Conservation (phyloP, 2,888 invertebrate genomes). For the Branchipolynoe longqiensis region DNA sequence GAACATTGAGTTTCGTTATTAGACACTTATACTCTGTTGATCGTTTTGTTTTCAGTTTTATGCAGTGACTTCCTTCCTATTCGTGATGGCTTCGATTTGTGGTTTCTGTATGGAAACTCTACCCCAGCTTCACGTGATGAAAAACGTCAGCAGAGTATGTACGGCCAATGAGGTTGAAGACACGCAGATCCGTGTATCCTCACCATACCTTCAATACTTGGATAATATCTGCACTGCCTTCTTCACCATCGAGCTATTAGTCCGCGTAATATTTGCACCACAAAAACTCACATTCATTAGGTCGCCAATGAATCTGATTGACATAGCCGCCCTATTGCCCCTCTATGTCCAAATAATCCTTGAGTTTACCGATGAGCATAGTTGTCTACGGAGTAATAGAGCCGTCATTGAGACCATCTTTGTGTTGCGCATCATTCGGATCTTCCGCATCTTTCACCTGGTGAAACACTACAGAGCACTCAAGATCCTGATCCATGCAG, state of each 20-base stretch:
- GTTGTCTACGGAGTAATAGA: slow-evolving; percentile 77
- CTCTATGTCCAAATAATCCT: slow-evolving; percentile 79
- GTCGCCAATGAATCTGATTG: slow-evolving; percentile 79
- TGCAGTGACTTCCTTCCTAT: slow-evolving; percentile 79
- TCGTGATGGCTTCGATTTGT: slow-evolving; percentile 79
- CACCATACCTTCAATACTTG: slow-evolving; percentile 72
- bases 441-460: slow-evolving; percentile 83
- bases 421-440: slow-evolving; percentile 82
- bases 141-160: slow-evolving; percentile 64
- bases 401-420: slow-evolving; percentile 81
- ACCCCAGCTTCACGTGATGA: slow-evolving; percentile 70
- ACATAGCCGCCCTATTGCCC: slow-evolving; percentile 79
- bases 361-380: slow-evolving; percentile 73
- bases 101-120: slow-evolving; percentile 80
- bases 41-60: slow-evolving; percentile 73
- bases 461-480: slow-evolving; percentile 82
- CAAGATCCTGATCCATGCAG: slow-evolving; percentile 82
- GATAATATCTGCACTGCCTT: slow-evolving; percentile 80
- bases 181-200: slow-evolving; percentile 33
- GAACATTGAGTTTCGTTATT: slow-evolving; percentile 18
- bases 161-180: not conserved
- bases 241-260: slow-evolving; percentile 79
- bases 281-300: slow-evolving; percentile 75
- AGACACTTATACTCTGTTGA: slow-evolving; percentile 26
- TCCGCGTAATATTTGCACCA: slow-evolving; percentile 77